Evolutionary conservation across 2,113 vertebrate genomes (phyloP), one percentile per base, ranked within the genome.

Genomic region (Ellobius talpinus): DNA sequence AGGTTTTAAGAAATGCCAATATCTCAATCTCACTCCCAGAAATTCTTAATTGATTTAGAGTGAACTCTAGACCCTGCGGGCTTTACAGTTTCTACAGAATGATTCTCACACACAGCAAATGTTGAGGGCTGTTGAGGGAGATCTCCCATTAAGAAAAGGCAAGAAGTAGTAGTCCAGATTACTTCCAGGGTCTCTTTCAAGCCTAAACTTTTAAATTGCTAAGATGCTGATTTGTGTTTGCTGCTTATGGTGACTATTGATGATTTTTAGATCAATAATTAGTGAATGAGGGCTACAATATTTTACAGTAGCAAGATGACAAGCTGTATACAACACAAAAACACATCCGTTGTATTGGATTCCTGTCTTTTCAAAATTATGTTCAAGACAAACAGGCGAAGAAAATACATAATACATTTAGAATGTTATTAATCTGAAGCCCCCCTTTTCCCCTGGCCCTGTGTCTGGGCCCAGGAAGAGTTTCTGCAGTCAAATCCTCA

Each of bases 341-440:
- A 91, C 58, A 91, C 81, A 82, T 45, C 66, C 23, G 8, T 5
- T 84, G 0, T 79, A 45, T 70, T 84, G 86, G 68, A 94, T 95
- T 94, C 65, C 91, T 87, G 33, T 92, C 94, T 95, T 77, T 95
- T 94, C 42, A 87, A 96, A 97, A 97, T 95, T 82, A 92, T 11
- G 14, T 68, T 96, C 66, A 90, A 58, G 87, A 77, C 88, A 94
- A 94, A 78, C 61, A 82, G 50, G 45, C 52, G 9, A 78, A 94
- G 91, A 90, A 95, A 94, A 94, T 50, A 33, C 29, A 33, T 1
- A 39, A 95, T 76, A 88, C 93, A 96, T 94, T 96, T 95, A 95
- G 66, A 95, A 78, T 45, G 55, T 81, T 82, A 47, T 96, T 87
- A 94, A 93, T 96, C 72, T 0, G 1, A 93, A 94, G 74, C 68